A percentile compares a stretch with the other conserved stretches of the same genome.
Evolutionary conservation across 2,888 invertebrate species (phyloP).

Genomic region (Molorchus minor): DNA sequence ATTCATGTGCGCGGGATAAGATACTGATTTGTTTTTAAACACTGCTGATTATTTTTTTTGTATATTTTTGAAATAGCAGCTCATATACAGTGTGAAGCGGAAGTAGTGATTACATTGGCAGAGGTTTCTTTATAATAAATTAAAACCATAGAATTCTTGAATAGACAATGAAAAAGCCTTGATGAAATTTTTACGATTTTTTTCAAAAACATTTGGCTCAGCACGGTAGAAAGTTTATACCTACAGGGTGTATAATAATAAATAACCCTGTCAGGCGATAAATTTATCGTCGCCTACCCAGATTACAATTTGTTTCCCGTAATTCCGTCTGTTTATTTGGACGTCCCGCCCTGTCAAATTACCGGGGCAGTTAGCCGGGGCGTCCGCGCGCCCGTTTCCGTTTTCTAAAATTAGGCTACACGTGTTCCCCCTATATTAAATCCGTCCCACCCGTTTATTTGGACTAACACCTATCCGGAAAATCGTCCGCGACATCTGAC

Average conservation of each 20-base stretch:
- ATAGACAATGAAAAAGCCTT: too few relatives aligned
- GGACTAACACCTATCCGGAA: conserved; percentile 39
- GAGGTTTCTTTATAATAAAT: too few relatives aligned
- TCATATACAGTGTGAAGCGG: too few relatives aligned
- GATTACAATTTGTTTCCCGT: background rate
- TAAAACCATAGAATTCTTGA: background rate
- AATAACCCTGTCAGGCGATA: background rate
- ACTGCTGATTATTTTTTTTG: too few relatives aligned
- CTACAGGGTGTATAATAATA: background rate
- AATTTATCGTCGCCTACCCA: background rate
- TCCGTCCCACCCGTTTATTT: conserved; percentile 41
- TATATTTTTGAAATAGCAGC: too few relatives aligned
- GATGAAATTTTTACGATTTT: too few relatives aligned
- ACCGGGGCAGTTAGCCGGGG: conserved; percentile 24
- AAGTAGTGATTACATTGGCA: too few relatives aligned
- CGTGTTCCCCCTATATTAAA: conserved; percentile 44
- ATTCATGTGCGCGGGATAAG: too few relatives aligned
- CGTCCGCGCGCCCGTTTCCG: conserved; percentile 40
- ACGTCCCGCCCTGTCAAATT: conserved; percentile 6
- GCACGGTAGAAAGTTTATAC: too few relatives aligned
- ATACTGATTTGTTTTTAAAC: too few relatives aligned
- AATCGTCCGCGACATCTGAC: conserved; percentile 32
- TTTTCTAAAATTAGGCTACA: conserved; percentile 33
- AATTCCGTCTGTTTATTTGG: conserved; percentile 2
- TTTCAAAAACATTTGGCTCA: too few relatives aligned